Evolutionary conservation across 2,888 invertebrate genomes (phyloP).

Genomic region (Gymnocheta viridis): DNA sequence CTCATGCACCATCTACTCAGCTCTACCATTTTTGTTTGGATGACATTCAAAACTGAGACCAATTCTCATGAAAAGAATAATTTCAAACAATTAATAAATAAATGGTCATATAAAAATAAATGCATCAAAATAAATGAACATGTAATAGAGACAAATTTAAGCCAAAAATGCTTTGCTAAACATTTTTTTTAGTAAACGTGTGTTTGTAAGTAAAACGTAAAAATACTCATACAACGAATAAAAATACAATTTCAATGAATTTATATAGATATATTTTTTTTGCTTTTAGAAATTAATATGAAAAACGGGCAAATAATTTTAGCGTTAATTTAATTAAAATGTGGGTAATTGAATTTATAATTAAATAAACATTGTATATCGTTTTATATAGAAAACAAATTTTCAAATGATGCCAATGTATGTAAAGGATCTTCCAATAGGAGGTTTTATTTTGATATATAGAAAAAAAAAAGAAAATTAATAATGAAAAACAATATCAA

Average conservation of each 20-base stretch:
- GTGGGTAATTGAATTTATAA: conserved; percentile 63
- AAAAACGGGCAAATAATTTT: conserved; percentile 37
- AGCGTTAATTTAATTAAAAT: conserved; percentile 68
- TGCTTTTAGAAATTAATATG: neutral
- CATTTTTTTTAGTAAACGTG: conserved; percentile 30
- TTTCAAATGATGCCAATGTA: neutral
- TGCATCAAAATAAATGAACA: conserved; percentile 15
- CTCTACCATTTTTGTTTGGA: neutral
- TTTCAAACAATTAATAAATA: conserved; percentile 58
- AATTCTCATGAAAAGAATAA: conserved; percentile 60
- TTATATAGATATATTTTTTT: no score
- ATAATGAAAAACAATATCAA: no score
- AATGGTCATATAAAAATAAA: neutral
- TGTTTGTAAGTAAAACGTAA: conserved; percentile 17
- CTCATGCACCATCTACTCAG: conserved; percentile 12
- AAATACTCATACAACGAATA: neutral
- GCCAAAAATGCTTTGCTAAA: conserved; percentile 53
- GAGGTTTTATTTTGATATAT: no score
- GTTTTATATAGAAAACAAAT: conserved; percentile 29
- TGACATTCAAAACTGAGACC: conserved; percentile 34
- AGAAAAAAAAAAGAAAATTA: no score
- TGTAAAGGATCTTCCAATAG: no score
- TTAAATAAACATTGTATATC: conserved; percentile 62
- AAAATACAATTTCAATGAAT: conserved; percentile 36
- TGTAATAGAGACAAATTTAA: conserved; percentile 37